phyloP scores from a whole-genome alignment of 2,113 vertebrate genomes.

The Mionectes macconnelli region DNA sequence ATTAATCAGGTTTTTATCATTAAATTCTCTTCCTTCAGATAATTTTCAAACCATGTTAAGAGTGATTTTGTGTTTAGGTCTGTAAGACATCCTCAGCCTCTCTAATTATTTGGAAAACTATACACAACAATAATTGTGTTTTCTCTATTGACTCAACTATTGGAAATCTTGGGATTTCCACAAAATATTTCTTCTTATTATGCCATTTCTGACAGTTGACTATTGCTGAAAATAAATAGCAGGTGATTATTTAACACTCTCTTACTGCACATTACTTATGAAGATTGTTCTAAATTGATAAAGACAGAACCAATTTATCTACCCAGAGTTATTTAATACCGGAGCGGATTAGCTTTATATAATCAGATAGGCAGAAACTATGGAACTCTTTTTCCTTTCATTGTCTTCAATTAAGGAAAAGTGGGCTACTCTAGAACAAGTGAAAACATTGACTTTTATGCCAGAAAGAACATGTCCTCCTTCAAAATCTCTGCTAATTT shows the following conservation, averaged over 20 bases:
- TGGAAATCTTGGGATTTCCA: not conserved
- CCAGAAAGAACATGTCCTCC: not conserved
- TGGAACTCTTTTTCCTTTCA: not conserved
- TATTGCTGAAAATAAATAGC: slow-evolving; percentile 50
- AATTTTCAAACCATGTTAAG: not conserved
- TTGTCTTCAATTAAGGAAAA: not conserved
- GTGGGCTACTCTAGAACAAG: not conserved
- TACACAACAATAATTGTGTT: not conserved
- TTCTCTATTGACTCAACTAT: not conserved
- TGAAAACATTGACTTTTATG: not conserved
- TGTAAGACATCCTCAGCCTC: not conserved
- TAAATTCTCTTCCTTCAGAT: not conserved
- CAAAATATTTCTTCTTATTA: not conserved
- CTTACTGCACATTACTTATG: slow-evolving; percentile 30
- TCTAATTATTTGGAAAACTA: not conserved
- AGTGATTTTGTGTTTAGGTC: not conserved
- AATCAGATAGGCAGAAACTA: not conserved
- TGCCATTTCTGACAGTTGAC: slow-evolving; percentile 46
- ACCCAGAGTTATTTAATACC: slow-evolving; percentile 35
- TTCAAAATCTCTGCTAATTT: not conserved
- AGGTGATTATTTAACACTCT: slow-evolving; percentile 62
- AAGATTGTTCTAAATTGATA: slow-evolving; percentile 54
- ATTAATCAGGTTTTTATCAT: not conserved
- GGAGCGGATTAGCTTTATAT: not conserved
- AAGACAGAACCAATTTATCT: slow-evolving; percentile 44